phyloP scores from a whole-genome alignment of 2,797 vertebrate genomes.

The Urosaurus nigricauda region DNA sequence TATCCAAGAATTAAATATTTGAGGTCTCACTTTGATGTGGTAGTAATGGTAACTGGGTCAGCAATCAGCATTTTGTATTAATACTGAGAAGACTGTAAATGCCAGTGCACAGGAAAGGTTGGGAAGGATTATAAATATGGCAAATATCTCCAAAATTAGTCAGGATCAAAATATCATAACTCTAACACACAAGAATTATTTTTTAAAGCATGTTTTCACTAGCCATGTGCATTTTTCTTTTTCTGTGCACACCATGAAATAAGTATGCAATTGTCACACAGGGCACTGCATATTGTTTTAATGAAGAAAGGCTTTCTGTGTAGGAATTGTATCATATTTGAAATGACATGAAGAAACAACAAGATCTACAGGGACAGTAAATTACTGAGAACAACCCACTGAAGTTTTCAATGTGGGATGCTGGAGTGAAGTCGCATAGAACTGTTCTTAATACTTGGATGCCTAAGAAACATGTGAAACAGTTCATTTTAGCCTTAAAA shows the following conservation, averaged over 20 bases:
- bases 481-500: not conserved
- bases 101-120: not conserved
- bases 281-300: not conserved
- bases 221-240: not conserved
- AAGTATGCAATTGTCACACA: not conserved
- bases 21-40: constrained; percentile 15
- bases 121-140: not conserved
- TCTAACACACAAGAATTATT: not conserved
- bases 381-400: not conserved
- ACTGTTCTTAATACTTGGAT: not conserved
- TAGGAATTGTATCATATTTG: not conserved
- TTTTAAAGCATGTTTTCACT: not conserved
- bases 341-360: not conserved
- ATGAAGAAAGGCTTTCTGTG: not conserved
- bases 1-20: constrained; percentile 2
- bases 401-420: not conserved
- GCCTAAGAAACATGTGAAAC: not conserved
- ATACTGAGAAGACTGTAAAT: not conserved
- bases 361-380: not conserved
- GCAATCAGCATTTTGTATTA: constrained; percentile 8
- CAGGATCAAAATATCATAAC: not conserved
- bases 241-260: not conserved
- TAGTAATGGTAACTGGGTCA: not conserved
- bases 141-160: not conserved
- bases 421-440: not conserved